Conservation (phyloP, 2,888 invertebrate genomes). For the Hypomecis atomaria region DNA sequence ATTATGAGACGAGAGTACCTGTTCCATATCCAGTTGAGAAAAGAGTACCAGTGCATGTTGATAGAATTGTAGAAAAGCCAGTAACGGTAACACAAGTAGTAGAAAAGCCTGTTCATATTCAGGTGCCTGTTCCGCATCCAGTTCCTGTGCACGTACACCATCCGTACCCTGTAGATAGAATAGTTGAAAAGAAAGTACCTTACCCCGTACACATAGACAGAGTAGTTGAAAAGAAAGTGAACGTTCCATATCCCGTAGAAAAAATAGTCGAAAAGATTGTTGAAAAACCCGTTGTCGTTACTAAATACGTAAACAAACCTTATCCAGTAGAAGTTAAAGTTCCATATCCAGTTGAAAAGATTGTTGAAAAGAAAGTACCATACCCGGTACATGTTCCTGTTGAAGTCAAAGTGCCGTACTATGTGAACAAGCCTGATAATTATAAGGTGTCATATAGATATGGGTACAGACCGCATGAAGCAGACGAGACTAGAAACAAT, state of each 20-base stretch:
- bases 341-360: slow-evolving; percentile 63
- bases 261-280: slow-evolving; percentile 68
- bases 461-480: slow-evolving; percentile 18
- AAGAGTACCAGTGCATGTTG: slow-evolving; percentile 78
- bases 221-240: slow-evolving; percentile 78
- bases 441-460: slow-evolving; percentile 25
- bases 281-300: slow-evolving; percentile 41
- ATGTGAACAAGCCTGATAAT: slow-evolving; percentile 52
- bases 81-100: slow-evolving; percentile 78
- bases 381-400: slow-evolving; percentile 84
- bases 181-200: slow-evolving; percentile 78
- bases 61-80: slow-evolving; percentile 83
- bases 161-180: slow-evolving; percentile 80
- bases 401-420: slow-evolving; percentile 78
- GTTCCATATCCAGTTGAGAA: slow-evolving; percentile 83
- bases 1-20: slow-evolving; percentile 66
- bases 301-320: slow-evolving; percentile 48
- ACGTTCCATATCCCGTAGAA: slow-evolving; percentile 75
- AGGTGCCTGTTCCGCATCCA: slow-evolving; percentile 71
- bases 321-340: slow-evolving; percentile 76
- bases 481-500: slow-evolving; percentile 44
- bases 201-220: slow-evolving; percentile 75
- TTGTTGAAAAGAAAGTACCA: slow-evolving; percentile 83
- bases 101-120: slow-evolving; percentile 72
- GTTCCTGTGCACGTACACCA: slow-evolving; percentile 70